phyloP scores from a whole-genome alignment of 1,140 invertebrate genomes.

The Triops cancriformis region DNA sequence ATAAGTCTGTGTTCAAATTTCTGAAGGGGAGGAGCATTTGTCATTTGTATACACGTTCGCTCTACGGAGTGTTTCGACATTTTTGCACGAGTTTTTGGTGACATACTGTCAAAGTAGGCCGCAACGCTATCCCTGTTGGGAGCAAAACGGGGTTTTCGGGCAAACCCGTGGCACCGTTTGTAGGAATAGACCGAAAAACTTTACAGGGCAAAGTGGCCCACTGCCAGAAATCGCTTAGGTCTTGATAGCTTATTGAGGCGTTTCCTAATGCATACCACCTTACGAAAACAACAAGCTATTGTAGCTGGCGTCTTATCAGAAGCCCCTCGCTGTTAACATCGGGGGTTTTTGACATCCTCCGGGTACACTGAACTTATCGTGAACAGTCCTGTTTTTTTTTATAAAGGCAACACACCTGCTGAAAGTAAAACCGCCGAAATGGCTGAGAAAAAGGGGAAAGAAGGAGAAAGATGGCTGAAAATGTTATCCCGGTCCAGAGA shows the following conservation, averaged over 20 bases:
- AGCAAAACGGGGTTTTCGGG: background rate
- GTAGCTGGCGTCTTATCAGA: background rate
- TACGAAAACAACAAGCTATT: slow-evolving; percentile 1
- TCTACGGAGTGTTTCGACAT: background rate
- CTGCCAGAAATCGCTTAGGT: background rate
- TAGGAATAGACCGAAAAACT: background rate
- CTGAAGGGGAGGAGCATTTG: background rate
- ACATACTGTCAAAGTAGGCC: background rate
- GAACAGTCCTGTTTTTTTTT: background rate
- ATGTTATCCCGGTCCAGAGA: background rate
- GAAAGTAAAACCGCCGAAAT: background rate
- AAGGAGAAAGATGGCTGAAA: background rate
- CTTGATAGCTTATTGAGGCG: slow-evolving; percentile 3
- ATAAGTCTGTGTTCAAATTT: too few species aligned
- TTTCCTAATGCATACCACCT: background rate
- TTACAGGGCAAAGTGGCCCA: background rate
- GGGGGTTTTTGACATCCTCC: background rate
- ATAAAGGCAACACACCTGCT: background rate
- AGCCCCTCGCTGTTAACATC: background rate
- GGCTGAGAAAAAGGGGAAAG: too few species aligned
- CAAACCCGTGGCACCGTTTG: background rate
- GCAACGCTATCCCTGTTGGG: background rate
- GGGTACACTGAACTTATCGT: too few species aligned
- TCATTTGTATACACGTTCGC: background rate
- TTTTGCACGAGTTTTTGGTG: background rate